phyloP scores from a whole-genome alignment of 2,113 vertebrate species.

The Hepsetus odoe region DNA sequence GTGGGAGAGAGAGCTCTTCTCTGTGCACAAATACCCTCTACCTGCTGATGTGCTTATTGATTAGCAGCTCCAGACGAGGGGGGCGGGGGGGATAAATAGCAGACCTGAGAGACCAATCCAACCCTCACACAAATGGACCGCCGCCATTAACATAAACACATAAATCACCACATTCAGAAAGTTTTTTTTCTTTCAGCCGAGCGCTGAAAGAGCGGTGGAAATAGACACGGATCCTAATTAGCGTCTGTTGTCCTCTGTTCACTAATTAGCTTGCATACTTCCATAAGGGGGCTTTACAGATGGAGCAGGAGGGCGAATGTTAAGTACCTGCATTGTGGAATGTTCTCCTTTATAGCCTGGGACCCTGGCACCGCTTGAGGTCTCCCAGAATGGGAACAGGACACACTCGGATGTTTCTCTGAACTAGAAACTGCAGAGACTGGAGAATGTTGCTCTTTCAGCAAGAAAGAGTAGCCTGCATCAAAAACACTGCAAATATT shows the following conservation, averaged over 20 bases:
- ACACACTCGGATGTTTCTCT: background rate
- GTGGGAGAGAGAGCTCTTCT: constrained; percentile 14
- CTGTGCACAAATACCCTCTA: constrained; percentile 19
- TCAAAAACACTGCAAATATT: too few relatives aligned
- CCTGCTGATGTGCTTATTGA: constrained; percentile 38
- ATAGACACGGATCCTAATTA: constrained; percentile 24
- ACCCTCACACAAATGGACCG: constrained; percentile 20
- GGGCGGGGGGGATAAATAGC: constrained; percentile 22
- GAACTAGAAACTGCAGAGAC: background rate
- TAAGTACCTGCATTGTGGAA: background rate
- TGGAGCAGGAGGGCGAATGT: background rate
- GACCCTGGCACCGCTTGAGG: background rate
- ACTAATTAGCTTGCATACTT: constrained; percentile 6
- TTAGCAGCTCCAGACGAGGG: constrained; percentile 23
- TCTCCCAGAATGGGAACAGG: background rate
- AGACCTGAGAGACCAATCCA: constrained; percentile 22
- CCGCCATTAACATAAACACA: constrained; percentile 15
- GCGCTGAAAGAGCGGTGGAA: constrained; percentile 9
- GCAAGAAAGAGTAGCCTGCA: too few relatives aligned
- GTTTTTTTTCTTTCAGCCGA: background rate
- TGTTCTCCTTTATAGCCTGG: background rate
- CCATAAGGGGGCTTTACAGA: background rate
- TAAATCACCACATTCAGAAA: constrained; percentile 30
- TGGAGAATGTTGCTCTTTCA: too few relatives aligned
- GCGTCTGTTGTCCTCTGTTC: background rate